A percentile compares a stretch with the other conserved stretches of the same genome.
These are phyloP conservation scores for Micropoecilia bifurca DNA, from an alignment of 2,797 vertebrate genomes.

Conservation along the genomic window DNA sequence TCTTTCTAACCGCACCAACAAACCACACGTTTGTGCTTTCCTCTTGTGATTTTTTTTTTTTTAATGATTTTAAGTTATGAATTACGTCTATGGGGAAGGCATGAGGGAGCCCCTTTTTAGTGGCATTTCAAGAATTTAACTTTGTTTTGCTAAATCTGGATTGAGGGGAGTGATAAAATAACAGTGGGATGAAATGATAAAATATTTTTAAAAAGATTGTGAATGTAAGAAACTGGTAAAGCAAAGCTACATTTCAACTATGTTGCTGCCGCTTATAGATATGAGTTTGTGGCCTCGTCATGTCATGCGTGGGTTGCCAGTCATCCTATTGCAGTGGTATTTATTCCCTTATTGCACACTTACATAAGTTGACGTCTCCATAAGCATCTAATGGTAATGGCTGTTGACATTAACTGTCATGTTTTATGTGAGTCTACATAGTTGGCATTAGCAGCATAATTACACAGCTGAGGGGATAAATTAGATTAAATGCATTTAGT, in stretches of 20 bases:
- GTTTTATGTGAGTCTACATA: conserved; percentile 40
- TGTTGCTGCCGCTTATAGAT: not conserved
- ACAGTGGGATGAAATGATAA: not conserved
- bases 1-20: not conserved
- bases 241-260: not conserved
- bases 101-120: not conserved
- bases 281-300: not conserved
- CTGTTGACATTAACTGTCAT: conserved; percentile 52
- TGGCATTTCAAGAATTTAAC: not conserved
- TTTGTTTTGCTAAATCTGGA: not conserved
- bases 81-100: not conserved
- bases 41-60: not conserved
- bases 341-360: not conserved
- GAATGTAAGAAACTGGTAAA: not conserved
- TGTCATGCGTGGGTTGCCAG: not conserved
- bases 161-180: not conserved
- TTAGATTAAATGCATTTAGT: conserved; percentile 46
- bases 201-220: not conserved
- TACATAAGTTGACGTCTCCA: conserved; percentile 32
- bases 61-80: not conserved
- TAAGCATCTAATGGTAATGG: conserved; percentile 43
- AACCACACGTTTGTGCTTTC: not conserved
- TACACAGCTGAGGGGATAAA: conserved; percentile 44
- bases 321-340: not conserved
- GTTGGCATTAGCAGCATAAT: conserved; percentile 43